A percentile compares a stretch with the other conserved stretches of the same genome.
Conservation (phyloP, 2,888 invertebrate genomes). For the Homarus gammarus region DNA sequence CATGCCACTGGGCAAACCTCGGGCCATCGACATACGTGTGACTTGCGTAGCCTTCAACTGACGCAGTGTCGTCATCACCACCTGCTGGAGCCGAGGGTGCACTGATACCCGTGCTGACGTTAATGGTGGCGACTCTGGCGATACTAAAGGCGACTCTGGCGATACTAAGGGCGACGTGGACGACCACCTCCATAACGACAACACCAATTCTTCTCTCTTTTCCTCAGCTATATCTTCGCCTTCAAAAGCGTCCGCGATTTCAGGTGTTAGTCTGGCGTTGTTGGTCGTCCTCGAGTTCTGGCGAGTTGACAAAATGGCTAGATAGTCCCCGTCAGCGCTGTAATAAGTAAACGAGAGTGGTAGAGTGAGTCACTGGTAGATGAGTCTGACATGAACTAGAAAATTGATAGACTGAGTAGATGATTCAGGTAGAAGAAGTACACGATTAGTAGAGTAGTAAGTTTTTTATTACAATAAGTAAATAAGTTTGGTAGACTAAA, state of each 20-base stretch:
- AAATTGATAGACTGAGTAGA: too few relatives aligned
- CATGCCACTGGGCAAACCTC: slow-evolving; percentile 22
- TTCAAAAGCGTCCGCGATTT: neutral
- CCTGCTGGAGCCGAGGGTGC: neutral
- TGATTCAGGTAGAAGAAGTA: too few relatives aligned
- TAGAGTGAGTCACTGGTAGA: too few relatives aligned
- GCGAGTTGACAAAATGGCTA: slow-evolving; percentile 13
- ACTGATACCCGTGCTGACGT: neutral
- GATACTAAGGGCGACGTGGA: too few relatives aligned
- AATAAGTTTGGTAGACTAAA: too few relatives aligned
- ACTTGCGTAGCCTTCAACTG: slow-evolving; percentile 47
- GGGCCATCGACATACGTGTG: slow-evolving; percentile 39
- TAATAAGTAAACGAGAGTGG: too few relatives aligned
- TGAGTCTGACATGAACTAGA: too few relatives aligned
- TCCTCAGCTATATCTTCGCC: neutral
- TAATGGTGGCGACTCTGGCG: neutral
- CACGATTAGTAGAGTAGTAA: too few relatives aligned
- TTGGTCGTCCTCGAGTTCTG: neutral
- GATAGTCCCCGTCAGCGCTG: slow-evolving; percentile 18
- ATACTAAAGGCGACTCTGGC: neutral
- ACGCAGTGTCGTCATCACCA: slow-evolving; percentile 20
- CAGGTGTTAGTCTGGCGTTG: neutral
- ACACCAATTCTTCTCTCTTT: neutral
- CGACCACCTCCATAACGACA: slow-evolving; percentile 51
- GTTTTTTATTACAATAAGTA: too few relatives aligned